Evolutionary conservation across 2,113 vertebrate species (phyloP), one percentile per base, ranked within the genome.

Genomic region (Nettapus auritus): DNA sequence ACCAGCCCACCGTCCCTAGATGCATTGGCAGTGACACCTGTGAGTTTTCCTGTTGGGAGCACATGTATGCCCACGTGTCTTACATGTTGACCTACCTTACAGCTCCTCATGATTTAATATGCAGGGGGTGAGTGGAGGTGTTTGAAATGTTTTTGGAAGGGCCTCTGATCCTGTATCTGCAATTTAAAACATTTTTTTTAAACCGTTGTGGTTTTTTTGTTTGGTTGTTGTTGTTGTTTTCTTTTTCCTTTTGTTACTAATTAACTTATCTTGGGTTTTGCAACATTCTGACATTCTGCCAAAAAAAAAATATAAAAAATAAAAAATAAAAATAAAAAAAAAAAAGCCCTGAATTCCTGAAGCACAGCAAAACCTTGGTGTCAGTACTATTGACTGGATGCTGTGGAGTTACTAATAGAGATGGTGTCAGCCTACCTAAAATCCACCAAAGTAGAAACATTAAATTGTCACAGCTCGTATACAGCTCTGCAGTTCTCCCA

Each of bases 1-100:
- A 29, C 0, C 1, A 48, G 62, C 22, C 38, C 26, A 5, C 38
- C 20, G 9, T 11, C 46, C 46, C 21, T 46, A 19, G 1, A 10
- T 9, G 46, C 23, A 77, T 75, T 50, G 81, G 46, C 28, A 34
- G 40, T 0, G 0, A 48, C 34, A 80, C 36, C 67, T 31, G 11
- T 15, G 19, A 19, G 1, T 44, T 79, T 86, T 84, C 81, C 52
- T 38, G 31, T 56, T 4, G 4, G 7, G 48, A 21, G 20, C 21
- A 18, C 20, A 48, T 48, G 19, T 23, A 28, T 34, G 55, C 44
- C 46, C n/a, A 36, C 18, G 28, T 44, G 29, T 9, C 28, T 57
- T 50, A n/a, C 28, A 9, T 26, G 46, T 26, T 38, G 12, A 4
- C 9, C 36, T 55, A 3, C 2, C 4, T 25, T 55, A 56, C 67